A percentile compares a stretch with the other conserved stretches of the same genome.
These are phyloP conservation scores for Oncorhynchus masou DNA, from an alignment of 2,113 vertebrate species.

Conservation along the genomic window DNA sequence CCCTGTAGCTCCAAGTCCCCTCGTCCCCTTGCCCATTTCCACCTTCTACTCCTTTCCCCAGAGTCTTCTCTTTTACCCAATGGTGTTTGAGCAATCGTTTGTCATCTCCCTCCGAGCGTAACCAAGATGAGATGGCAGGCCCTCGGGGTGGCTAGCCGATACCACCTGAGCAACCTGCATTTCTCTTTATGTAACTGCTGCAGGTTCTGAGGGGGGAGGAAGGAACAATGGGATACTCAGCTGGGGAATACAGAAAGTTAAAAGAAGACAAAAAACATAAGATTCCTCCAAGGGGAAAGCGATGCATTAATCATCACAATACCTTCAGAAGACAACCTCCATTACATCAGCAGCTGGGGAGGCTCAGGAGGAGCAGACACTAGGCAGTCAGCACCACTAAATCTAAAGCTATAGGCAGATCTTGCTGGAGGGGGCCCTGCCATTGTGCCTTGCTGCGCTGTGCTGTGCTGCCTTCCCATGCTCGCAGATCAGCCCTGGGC, in stretches of 20 bases:
- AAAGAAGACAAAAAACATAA: conserved; percentile 31
- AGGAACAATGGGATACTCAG: conserved; percentile 35
- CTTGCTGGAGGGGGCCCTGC: conserved; percentile 50
- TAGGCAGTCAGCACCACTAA: conserved; percentile 37
- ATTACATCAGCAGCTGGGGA: conserved; percentile 49
- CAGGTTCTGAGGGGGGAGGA: conserved; percentile 28
- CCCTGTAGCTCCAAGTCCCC: conserved; percentile 30
- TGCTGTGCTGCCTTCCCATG: conserved; percentile 42
- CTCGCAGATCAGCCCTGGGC: conserved; percentile 38
- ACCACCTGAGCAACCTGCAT: conserved; percentile 61
- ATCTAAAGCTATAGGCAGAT: conserved; percentile 40
- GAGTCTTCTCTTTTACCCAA: conserved; percentile 43
- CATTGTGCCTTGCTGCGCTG: conserved; percentile 25
- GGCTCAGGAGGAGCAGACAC: conserved; percentile 38
- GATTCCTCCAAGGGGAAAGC: conserved; percentile 39
- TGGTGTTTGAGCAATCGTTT: conserved; percentile 64
- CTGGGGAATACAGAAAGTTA: conserved; percentile 15
- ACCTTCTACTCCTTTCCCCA: conserved; percentile 41
- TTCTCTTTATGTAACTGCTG: conserved; percentile 58
- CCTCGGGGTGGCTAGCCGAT: conserved; percentile 44
- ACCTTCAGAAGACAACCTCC: conserved; percentile 65
- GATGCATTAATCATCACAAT: conserved; percentile 73
- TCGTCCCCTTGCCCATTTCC: conserved; percentile 34
- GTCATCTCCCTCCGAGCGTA: conserved; percentile 66
- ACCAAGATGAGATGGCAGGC: conserved; percentile 61